Evolutionary conservation across 2,888 invertebrate species (phyloP), one percentile per base, ranked within the genome.

Genomic region (Nipponacmea schrenckii): DNA sequence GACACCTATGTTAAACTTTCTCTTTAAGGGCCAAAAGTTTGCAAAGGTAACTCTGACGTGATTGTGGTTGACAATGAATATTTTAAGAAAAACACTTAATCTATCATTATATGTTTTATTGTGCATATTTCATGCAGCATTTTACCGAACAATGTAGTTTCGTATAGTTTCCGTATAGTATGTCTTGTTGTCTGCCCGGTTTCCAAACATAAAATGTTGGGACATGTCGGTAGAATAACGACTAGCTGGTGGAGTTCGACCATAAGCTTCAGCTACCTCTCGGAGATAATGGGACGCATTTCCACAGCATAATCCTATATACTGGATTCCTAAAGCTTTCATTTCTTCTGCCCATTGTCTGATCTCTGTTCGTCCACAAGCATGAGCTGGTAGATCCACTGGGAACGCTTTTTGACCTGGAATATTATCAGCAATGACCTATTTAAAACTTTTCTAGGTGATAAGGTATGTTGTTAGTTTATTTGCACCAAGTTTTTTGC

Each of bases 251-350:
- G 81, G 77, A 14, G 27, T 24, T 20, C 79, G 70, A 1, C 81
- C 83, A 2, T 79, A 67, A 10, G 63, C 74, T 56, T 78, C 83
- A 20, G 82, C 80, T 64, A 84, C 68, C 5, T 75, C 68, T 31
- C 83, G 74, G 20, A 76, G 72, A 71, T 81, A 81, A 66, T 81
- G 79, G 1, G 82, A 69, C 15, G 78, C 76, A 62, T 84, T 81
- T 5, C 84, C 84, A 68, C 84, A 84, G 70, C 84, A 84, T 20
- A 84, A 72, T 2, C 84, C 84, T 0, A 84, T 66, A 67, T 85
- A 84, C 67, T 82, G 78, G 15, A 83, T 72, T 0, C 81, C 81
- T 1, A 81, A 69, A 39, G 75, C 73, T 69, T 77, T 73, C 12
- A 77, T 74, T 62, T 80, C 77, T 20, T 71, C 56, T 1, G 80